Evolutionary conservation across 1,140 invertebrate species (phyloP), one percentile per base, ranked within the genome.

Genomic region (Eufriesea mexicana): DNA sequence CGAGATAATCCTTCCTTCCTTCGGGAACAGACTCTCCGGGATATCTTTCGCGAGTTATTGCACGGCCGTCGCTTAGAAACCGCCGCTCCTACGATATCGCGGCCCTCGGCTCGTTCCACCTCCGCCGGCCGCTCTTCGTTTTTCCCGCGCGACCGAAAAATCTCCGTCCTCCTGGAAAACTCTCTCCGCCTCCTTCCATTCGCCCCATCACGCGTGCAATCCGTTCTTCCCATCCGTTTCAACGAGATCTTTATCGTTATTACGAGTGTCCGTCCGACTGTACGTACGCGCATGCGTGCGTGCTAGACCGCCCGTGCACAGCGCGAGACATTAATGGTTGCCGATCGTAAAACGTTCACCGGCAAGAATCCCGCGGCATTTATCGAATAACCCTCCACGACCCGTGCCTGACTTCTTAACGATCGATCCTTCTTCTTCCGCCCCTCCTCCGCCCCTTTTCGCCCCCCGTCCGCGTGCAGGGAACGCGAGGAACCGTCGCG

Each of bases 241-340:
- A n/a, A n/a, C n/a, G n/a, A n/a, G 88, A 91, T 91, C 86, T 88
- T 91, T 90, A 91, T 91, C 90, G 83, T 90, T 88, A 85, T 90
- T 91, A 90, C 89, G 87, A 90, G 89, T 90, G 89, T 87, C 80
- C 42, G 83, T 85, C 74, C 86, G 77, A 68, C 45, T 47, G 61
- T 85, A 64, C 66, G 78, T 35, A 35, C 35, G 35, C 35, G 35
- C 82, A 77, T 62, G 70, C 74, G 72, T 84, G 85, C 85, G 82
- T 75, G 83, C 76, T 81, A 67, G 51, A 67, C 45, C 71, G 55
- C 42, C 54, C 78, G 61, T 70, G 78, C 54, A 55, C 71, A 61
- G 42, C 84, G 35, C 74, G 59, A 76, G 85, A 83, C 84, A 83
- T 87, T 87, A 87, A 87, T 86, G 79, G 74, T 76, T 74, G 54